Evolutionary conservation across 2,797 vertebrate species (phyloP).

Genomic region (Potorous gilbertii): DNA sequence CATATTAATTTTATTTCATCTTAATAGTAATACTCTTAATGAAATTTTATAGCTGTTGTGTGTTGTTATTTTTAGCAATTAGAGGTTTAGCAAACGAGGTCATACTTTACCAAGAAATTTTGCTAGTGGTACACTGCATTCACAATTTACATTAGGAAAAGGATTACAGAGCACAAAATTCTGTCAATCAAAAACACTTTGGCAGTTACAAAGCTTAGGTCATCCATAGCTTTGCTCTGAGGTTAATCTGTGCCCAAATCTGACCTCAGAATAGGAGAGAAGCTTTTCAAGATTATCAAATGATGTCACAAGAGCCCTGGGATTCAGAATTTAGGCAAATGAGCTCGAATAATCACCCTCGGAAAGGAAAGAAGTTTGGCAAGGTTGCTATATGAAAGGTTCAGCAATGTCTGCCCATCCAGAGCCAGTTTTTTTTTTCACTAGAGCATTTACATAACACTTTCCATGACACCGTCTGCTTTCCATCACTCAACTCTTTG

Average conservation of each 20-base stretch:
- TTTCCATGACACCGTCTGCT: constrained; percentile 76
- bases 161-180: constrained; percentile 55
- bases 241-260: constrained; percentile 48
- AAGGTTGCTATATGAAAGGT: constrained; percentile 64
- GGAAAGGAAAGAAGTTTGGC: constrained; percentile 72
- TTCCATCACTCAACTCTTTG: constrained; percentile 79
- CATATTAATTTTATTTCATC: background rate
- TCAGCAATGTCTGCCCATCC: constrained; percentile 62
- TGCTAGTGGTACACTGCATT: constrained; percentile 24
- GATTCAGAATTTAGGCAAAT: constrained; percentile 73
- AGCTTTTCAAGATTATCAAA: background rate
- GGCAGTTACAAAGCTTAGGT: background rate
- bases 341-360: constrained; percentile 71
- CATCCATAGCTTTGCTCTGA: constrained; percentile 41
- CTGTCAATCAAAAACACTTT: constrained; percentile 52
- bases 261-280: constrained; percentile 21
- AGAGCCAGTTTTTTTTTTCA: constrained; percentile 58
- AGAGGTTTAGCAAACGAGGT: constrained; percentile 40
- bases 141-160: constrained; percentile 51
- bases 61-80: background rate
- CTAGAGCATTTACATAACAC: constrained; percentile 75
- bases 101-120: constrained; percentile 23
- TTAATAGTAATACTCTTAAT: background rate
- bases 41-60: background rate
- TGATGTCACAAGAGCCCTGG: constrained; percentile 60